Evolutionary conservation across 2,113 vertebrate genomes (phyloP).

Genomic region (Scomber japonicus): DNA sequence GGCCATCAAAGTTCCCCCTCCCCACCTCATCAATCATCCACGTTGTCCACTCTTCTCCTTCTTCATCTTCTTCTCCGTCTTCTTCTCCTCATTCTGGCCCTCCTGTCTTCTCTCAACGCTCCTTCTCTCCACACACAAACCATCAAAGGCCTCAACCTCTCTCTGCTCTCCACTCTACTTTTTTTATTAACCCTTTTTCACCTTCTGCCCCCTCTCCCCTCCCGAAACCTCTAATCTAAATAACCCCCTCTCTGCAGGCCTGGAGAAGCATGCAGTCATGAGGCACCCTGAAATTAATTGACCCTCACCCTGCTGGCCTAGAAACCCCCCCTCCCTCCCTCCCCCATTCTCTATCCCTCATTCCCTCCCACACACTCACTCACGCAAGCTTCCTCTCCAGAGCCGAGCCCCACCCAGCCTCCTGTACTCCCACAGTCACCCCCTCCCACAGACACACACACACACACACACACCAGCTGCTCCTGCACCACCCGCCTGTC

Average conservation of each 20-base stretch:
- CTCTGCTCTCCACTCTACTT: no score
- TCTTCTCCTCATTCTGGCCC: not conserved
- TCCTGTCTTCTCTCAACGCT: not conserved
- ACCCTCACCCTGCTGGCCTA: not conserved
- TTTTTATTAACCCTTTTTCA: not conserved
- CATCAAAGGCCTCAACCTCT: not conserved
- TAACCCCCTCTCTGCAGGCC: not conserved
- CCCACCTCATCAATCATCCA: slow-evolving; percentile 53
- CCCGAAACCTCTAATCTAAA: not conserved
- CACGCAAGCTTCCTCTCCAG: slow-evolving; percentile 2
- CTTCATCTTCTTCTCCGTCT: no score
- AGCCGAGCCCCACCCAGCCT: slow-evolving; percentile 12
- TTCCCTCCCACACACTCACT: slow-evolving; percentile 35
- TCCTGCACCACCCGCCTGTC: slow-evolving; percentile 40
- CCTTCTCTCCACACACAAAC: not conserved
- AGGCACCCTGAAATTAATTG: slow-evolving; percentile 65
- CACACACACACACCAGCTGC: slow-evolving; percentile 56
- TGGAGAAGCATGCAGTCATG: slow-evolving; percentile 26
- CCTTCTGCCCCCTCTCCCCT: not conserved
- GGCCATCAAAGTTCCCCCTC: slow-evolving; percentile 50
- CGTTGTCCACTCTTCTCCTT: slow-evolving; percentile 8
- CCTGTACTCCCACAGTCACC: not conserved
- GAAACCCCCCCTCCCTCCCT: not conserved
- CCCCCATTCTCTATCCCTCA: not conserved
- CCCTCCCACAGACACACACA: not conserved